phyloP scores from a whole-genome alignment of 2,113 vertebrate species.

The Rhinolophus sinicus region DNA sequence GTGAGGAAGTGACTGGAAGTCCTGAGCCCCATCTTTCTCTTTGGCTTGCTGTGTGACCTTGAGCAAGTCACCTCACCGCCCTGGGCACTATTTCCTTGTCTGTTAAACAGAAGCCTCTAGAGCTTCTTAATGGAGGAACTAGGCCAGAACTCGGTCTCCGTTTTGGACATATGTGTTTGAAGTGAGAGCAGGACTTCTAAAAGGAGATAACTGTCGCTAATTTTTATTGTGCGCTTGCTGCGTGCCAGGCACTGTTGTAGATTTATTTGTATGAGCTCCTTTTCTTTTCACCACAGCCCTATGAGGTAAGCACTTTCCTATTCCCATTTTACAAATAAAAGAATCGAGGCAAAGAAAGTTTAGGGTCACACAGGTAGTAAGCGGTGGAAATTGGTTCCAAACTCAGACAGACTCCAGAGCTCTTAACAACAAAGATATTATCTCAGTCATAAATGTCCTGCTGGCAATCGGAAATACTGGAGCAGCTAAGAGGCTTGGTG shows the following conservation, averaged over 20 bases:
- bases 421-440: background rate
- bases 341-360: constrained; percentile 2
- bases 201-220: background rate
- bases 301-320: background rate
- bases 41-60: background rate
- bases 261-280: background rate
- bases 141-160: background rate
- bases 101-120: background rate
- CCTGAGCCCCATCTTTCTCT: background rate
- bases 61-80: background rate
- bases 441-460: background rate
- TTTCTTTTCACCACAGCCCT: background rate
- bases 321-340: background rate
- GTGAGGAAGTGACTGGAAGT: background rate
- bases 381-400: background rate
- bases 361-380: background rate
- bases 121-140: background rate
- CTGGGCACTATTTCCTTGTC: background rate
- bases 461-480: background rate
- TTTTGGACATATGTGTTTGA: background rate
- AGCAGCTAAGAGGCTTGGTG: background rate
- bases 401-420: background rate
- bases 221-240: background rate
- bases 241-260: background rate
- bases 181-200: background rate